These are phyloP conservation scores for Nesometra sesokonis DNA, from an alignment of 35 echinoderm and acorn worm genomes.

Conservation along the genomic window DNA sequence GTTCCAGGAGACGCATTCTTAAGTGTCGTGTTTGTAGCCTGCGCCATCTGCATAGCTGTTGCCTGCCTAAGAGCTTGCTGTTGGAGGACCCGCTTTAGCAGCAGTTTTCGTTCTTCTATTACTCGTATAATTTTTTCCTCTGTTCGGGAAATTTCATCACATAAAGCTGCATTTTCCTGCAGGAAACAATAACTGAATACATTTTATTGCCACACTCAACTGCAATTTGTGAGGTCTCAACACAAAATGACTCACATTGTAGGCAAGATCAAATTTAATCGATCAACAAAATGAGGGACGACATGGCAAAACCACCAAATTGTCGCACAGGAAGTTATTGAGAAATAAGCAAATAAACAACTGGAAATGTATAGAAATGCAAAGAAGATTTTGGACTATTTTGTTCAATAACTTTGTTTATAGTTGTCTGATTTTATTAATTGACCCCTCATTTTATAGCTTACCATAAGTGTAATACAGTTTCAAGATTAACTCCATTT, in stretches of 20 bases:
- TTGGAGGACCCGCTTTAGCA: conserved; percentile 26
- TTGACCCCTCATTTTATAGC: no score
- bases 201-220: neutral
- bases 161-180: conserved; percentile 46
- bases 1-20: neutral
- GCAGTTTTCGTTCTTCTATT: conserved; percentile 29
- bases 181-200: neutral
- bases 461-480: no score
- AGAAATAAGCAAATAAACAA: no score
- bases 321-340: no score
- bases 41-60: conserved; percentile 6
- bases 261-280: no score
- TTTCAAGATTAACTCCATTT: no score
- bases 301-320: no score
- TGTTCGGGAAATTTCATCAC: conserved; percentile 10
- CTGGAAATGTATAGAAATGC: no score
- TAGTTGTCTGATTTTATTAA: no score
- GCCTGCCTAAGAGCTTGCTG: conserved; percentile 28
- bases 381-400: no score
- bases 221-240: neutral
- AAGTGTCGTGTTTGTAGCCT: neutral
- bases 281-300: no score
- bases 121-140: conserved; percentile 15
- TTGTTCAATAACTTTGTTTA: no score
- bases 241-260: neutral